A percentile compares a stretch with the other conserved stretches of the same genome.
Conservation (phyloP, 2,797 vertebrate species). For the Peromyscus aztecus region DNA sequence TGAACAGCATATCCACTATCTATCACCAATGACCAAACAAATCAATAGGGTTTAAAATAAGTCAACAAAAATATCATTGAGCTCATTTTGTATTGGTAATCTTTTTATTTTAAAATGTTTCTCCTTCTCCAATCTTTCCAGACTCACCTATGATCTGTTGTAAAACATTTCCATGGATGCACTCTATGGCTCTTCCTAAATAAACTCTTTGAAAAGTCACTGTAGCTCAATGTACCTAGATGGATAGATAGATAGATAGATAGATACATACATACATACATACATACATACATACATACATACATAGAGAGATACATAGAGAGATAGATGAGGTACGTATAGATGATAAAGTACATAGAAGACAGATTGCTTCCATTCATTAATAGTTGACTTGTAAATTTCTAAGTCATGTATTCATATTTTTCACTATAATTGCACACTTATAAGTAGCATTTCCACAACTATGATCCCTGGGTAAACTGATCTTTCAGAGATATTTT, state of each 20-base stretch:
- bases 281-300: not conserved
- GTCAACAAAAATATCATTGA: not conserved
- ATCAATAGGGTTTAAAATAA: not conserved
- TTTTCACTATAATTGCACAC: not conserved
- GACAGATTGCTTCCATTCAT: not conserved
- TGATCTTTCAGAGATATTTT: not conserved
- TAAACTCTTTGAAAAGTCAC: not conserved
- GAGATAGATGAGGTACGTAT: not conserved
- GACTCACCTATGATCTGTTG: not conserved
- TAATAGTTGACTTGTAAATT: not conserved
- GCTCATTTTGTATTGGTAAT: not conserved
- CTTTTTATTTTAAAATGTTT: not conserved
- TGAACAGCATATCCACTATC: not conserved
- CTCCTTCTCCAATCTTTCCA: not conserved
- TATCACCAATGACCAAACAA: not conserved
- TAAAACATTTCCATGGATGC: not conserved
- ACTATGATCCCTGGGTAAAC: not conserved
- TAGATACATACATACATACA: not conserved
- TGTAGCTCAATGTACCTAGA: not conserved
- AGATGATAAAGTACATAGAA: not conserved
- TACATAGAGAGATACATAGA: not conserved
- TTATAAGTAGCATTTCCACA: not conserved
- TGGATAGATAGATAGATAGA: not conserved
- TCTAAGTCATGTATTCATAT: not conserved
- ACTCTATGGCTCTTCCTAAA: not conserved